A percentile compares a stretch with the other conserved stretches of the same genome.
phyloP scores from a whole-genome alignment of 2,888 invertebrate genomes.

The Parapristionchus giblindavisi region DNA sequence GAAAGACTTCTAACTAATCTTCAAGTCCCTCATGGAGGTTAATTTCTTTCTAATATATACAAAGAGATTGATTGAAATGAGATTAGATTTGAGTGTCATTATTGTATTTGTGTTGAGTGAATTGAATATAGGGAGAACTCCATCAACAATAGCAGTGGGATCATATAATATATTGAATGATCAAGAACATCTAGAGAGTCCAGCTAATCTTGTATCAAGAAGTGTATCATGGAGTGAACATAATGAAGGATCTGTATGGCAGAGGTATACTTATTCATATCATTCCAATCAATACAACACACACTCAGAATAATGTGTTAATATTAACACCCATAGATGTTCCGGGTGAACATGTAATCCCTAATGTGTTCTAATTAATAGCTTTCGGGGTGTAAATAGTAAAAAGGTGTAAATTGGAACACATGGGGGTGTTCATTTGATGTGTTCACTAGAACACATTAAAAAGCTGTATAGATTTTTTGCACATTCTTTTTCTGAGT shows the following conservation, averaged over 20 bases:
- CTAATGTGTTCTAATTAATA: no score
- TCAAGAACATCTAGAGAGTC: slow-evolving; percentile 42
- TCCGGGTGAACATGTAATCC: slow-evolving; percentile 3
- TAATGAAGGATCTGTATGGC: slow-evolving; percentile 38
- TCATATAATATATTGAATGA: slow-evolving; percentile 47
- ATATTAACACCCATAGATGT: no score
- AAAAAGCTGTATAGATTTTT: no score
- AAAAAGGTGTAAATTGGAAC: no score
- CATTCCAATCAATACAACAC: not conserved
- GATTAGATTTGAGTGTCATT: not conserved
- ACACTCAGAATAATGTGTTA: not conserved
- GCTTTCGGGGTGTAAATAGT: no score
- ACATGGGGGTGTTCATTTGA: no score
- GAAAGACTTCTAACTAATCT: slow-evolving; percentile 41
- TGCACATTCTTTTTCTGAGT: no score
- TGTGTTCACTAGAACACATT: no score
- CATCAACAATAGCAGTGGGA: slow-evolving; percentile 55
- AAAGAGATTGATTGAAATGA: slow-evolving; percentile 1
- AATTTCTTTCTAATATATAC: not conserved
- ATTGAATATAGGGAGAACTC: slow-evolving; percentile 44
- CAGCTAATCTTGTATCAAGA: slow-evolving; percentile 45
- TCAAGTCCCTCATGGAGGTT: slow-evolving; percentile 18
- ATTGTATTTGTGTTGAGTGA: not conserved
- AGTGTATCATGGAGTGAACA: slow-evolving; percentile 54
- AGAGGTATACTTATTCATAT: no score